Evolutionary conservation across 1,140 invertebrate genomes (phyloP).

Genomic region (Eumeta japonica): DNA sequence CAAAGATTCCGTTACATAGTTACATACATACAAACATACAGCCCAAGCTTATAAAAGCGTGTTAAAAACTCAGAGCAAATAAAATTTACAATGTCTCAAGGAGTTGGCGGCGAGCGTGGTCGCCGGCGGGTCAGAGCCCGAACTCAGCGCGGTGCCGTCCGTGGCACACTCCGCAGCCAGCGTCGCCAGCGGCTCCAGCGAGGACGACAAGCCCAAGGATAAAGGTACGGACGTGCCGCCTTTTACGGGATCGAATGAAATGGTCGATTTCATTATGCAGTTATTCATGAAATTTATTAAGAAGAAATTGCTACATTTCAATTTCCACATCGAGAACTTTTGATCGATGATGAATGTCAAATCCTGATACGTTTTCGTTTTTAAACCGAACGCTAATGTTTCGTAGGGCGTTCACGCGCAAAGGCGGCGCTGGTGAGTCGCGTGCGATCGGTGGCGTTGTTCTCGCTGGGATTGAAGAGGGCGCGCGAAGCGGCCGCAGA

Average conservation of each 20-base stretch:
- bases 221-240: slow-evolving; percentile 42
- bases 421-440: slow-evolving; percentile 76
- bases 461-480: slow-evolving; percentile 75
- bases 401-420: slow-evolving; percentile 57
- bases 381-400: too few species aligned
- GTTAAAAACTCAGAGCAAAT: slow-evolving; percentile 2
- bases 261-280: neutral
- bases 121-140: slow-evolving; percentile 44
- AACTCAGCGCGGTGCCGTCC: slow-evolving; percentile 39
- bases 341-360: too few species aligned
- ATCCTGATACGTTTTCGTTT: too few species aligned
- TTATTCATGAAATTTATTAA: too few species aligned
- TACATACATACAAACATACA: slow-evolving; percentile 4
- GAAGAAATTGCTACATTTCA: too few species aligned
- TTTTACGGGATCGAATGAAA: neutral
- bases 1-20: too few species aligned
- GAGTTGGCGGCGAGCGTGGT: slow-evolving; percentile 40
- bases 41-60: too few species aligned
- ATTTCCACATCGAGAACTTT: too few species aligned
- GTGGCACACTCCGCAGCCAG: slow-evolving; percentile 22
- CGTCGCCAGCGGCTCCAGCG: slow-evolving; percentile 39
- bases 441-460: slow-evolving; percentile 77
- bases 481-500: slow-evolving; percentile 70
- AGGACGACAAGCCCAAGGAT: slow-evolving; percentile 52
- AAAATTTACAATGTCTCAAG: slow-evolving; percentile 16